Conservation (phyloP, 2,888 invertebrate species). For the Orgyia antiqua region DNA sequence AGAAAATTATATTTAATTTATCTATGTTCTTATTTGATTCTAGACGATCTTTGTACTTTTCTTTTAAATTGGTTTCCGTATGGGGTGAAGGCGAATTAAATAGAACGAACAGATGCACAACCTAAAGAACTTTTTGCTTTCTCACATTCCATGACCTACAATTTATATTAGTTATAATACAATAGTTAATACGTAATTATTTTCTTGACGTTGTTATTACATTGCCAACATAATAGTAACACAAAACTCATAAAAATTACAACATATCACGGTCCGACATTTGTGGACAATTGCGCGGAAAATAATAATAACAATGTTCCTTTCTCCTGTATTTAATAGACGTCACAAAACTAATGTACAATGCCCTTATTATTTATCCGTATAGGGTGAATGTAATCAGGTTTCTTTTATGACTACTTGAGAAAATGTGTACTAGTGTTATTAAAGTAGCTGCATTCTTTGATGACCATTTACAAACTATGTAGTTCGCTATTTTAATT, state of each 20-base stretch:
- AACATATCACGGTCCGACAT: conserved; percentile 33
- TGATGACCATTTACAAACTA: not conserved
- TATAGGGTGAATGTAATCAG: conserved; percentile 20
- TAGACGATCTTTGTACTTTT: no score
- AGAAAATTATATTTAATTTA: no score
- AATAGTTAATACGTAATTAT: not conserved
- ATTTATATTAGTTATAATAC: no score
- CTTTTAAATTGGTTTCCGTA: no score
- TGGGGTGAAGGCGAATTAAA: no score
- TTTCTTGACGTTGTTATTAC: conserved; percentile 8
- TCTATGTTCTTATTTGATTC: no score
- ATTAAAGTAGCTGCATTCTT: not conserved
- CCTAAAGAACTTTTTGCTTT: no score
- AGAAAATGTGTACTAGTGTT: conserved; percentile 6
- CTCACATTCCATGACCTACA: no score
- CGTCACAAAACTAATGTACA: conserved; percentile 34
- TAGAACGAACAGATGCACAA: no score
- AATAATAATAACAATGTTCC: conserved; percentile 38
- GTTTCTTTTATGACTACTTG: conserved; percentile 18
- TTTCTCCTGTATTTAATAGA: conserved; percentile 42
- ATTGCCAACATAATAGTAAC: conserved; percentile 34
- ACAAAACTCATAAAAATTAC: conserved; percentile 34
- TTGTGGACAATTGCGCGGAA: conserved; percentile 47
- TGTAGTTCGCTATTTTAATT: no score
- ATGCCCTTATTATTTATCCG: conserved; percentile 31